These are phyloP conservation scores for Aphelocoma californica DNA, from an alignment of 2,797 vertebrate species.

Conservation along the genomic window DNA sequence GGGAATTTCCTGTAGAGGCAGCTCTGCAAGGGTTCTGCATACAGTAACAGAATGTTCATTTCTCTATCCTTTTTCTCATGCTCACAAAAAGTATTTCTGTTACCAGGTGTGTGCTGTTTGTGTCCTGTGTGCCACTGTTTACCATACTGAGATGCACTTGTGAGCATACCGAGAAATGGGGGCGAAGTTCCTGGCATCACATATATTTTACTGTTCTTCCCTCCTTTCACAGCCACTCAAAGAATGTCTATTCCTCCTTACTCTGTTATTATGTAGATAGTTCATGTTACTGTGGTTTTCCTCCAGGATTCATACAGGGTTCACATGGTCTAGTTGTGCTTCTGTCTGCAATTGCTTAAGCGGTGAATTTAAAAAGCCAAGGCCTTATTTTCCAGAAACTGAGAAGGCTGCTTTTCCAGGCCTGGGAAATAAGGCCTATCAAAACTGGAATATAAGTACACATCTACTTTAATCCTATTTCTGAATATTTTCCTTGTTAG, in stretches of 20 bases:
- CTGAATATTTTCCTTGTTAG: not conserved
- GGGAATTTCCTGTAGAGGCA: not conserved
- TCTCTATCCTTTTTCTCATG: not conserved
- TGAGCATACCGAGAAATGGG: not conserved
- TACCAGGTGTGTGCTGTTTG: not conserved
- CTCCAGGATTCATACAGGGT: not conserved
- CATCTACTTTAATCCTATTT: not conserved
- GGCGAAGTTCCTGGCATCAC: not conserved
- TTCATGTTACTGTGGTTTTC: not conserved
- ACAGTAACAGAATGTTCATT: not conserved
- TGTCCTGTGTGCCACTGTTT: not conserved
- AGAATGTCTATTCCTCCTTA: not conserved
- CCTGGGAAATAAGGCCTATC: not conserved
- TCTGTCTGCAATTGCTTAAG: not conserved
- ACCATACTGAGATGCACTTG: rapidly evolving
- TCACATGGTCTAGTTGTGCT: not conserved
- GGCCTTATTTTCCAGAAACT: not conserved
- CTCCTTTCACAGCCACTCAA: not conserved
- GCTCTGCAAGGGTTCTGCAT: not conserved
- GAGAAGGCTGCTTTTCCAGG: not conserved
- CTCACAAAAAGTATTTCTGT: not conserved
- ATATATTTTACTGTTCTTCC: not conserved
- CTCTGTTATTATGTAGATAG: not conserved
- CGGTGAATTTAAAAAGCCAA: not conserved
- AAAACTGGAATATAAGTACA: not conserved